Evolutionary conservation across 2,113 vertebrate genomes (phyloP), one percentile per base, ranked within the genome.

Genomic region (Larimichthys polyactis): DNA sequence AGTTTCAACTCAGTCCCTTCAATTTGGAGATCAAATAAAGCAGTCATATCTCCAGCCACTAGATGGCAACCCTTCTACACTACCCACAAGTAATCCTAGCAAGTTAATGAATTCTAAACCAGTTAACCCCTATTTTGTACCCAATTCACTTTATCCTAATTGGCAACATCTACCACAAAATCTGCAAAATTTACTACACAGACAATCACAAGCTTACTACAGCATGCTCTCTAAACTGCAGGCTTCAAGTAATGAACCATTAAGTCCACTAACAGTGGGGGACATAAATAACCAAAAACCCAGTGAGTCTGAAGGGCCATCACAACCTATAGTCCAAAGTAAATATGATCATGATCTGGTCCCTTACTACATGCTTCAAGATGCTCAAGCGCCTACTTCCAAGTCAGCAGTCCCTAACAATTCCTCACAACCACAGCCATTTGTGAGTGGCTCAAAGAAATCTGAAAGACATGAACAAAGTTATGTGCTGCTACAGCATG

Each of bases 401-500:
- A 40, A 58, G 14, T n/a, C 29, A 1, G 22, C 11, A 1, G 2
- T 19, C 3, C 27, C 9, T 0, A 64, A 69, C 32, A 68, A 76
- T 36, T 12, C 57, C 0, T 54, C 71, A 2, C 20, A 67, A 22
- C 17, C 11, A 1, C 67, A 69, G 11, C 11, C 12, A 12, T 60
- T 27, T 57, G 14, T 16, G 10, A 81, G 10, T 9, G 11, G 0
- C 32, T 43, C 57, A 24, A 83, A 62, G 11, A 80, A 82, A 51
- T 69, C 22, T 1, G 51, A 5, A 3, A 54, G 80, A 70, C 5
- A n/a, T 24, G 15, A 82, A 60, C 58, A 46, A 19, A 55, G 24
- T 49, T 83, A 85, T 76, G 17, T 86, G 6, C 73, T 92, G 10
- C 76, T 92, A 11, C 81, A 90, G 52, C 59, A 75, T 43, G 87